A percentile compares a stretch with the other conserved stretches of the same genome.
Evolutionary conservation across 2,113 vertebrate genomes (phyloP).

Genomic region (Uria lomvia): DNA sequence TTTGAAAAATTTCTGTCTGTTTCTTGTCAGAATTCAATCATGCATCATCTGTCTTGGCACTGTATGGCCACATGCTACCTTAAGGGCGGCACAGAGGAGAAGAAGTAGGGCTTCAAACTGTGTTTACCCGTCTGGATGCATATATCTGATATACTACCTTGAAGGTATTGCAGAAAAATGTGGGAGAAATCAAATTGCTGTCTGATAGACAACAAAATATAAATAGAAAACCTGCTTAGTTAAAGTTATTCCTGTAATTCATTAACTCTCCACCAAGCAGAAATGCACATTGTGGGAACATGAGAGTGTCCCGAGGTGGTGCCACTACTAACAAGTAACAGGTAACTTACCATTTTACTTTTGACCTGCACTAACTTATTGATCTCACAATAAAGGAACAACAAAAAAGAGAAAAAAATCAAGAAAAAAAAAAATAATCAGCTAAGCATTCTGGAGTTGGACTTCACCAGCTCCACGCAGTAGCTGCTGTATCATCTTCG

Average conservation of each 20-base stretch:
- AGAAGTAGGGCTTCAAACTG: neutral
- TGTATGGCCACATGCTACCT: neutral
- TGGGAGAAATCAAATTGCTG: neutral
- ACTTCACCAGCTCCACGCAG: neutral
- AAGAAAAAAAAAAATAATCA: neutral
- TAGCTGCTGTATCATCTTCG: neutral
- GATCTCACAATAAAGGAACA: neutral
- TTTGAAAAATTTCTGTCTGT: neutral
- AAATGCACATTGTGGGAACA: neutral
- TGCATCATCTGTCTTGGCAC: neutral
- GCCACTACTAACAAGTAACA: neutral
- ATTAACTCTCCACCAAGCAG: neutral
- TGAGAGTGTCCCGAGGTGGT: rapidly evolving
- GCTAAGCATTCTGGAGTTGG: neutral
- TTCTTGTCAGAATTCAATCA: neutral
- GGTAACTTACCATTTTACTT: neutral
- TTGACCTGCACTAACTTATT: neutral
- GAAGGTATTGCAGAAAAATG: neutral
- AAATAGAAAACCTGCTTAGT: neutral
- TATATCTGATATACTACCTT: neutral
- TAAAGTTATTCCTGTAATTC: neutral
- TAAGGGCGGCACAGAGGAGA: neutral
- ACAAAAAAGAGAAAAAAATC: neutral
- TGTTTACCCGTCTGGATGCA: neutral
- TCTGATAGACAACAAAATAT: neutral